Evolutionary conservation across 1,140 invertebrate species (phyloP), one percentile per base, ranked within the genome.

Genomic region (Andricus grossulariae): DNA sequence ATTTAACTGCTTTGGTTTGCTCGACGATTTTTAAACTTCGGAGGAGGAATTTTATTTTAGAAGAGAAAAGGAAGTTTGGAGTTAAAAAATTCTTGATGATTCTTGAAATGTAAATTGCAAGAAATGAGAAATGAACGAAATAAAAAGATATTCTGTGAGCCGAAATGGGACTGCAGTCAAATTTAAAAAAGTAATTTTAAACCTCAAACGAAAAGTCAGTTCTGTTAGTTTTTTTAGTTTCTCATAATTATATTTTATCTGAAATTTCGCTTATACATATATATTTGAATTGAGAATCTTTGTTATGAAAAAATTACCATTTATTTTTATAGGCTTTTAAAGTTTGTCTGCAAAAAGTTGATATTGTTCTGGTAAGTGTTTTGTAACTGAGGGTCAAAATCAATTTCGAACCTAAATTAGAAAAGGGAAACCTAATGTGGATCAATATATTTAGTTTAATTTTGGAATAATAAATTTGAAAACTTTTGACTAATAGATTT

Each of bases 21-120:
- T 8, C 16, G 8, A 25, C 15, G 60, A 32, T 66, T 39, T 45
- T 66, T 39, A 66, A 66, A 39, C 13, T 66, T 32, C 25, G 15
- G n/a, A 39, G 25, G 13, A 39, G 15, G 25, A 21, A 45, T 25
- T 57, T 57, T 57, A 57, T 57, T 57, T 66, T 32, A 32, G 32
- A 66, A 25, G 15, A 39, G 21, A 16, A 7, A 45, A 10, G 32
- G 15, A 16, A 8, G 60, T 39, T 16, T 66, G 16, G 60, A 66
- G 11, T n/a, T 13, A n/a, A 66, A 66, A 66, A 45, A 2, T 45
- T 16, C 15, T 57, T 66, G 39, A 66, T 66, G 12, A 16, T 66
- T 39, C 3, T 16, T 39, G 21, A 66, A 66, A 66, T 66, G 15
- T 25, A 66, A 66, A 66, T 66, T 66, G 25, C 15, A 66, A 66